Base-by-base conservation (phyloP, 2,113 vertebrate species). In the Ancistrus triradiatus region DNA sequence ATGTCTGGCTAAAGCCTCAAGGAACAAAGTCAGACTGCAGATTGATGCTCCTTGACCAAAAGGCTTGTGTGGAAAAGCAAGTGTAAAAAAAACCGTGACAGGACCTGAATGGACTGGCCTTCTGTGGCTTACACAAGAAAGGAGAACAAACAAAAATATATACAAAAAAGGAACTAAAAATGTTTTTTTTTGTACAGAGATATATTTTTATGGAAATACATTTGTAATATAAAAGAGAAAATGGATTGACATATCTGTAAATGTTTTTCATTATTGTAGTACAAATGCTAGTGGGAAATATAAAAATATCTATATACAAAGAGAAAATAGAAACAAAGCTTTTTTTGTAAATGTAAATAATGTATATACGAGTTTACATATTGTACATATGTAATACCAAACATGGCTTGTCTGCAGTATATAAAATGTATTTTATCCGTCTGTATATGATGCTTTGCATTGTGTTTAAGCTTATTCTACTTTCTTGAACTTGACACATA, bases 191-290 rank as follows among this genome's bases (percentile, higher is more conserved):
- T 98, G 95, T 98, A 98, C 92, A 98, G 95, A 98, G 94, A 95
- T 98, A 94, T 98, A 98, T 98, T 98, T 98, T 98, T 98, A 92
- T 98, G 93, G 87, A 88, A 87, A 90, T 87, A 90, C 90, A 91
- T 98, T 98, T 98, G 92, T 98, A 98, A 94, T 96, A 94, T 90
- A 90, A 91, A 85, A 81, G 66, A 85, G 78, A 87, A 74, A 86
- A 84, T 75, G 72, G 78, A 86, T 87, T 91, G 86, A 90, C 82
- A 85, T 83, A 86, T 84, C 91, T 93, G 91, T 95, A 94, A 87
- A 94, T 91, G 89, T 91, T 91, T 92, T 92, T 92, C 91, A 95
- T 94, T 92, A 92, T 93, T 93, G 91, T 95, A 98, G 92, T 93
- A 87, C 84, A 89, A 92, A 91, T 72, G 69, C 89, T 93, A 95